Base-by-base conservation (phyloP, 2,113 vertebrate genomes). In the Hucho hucho region DNA sequence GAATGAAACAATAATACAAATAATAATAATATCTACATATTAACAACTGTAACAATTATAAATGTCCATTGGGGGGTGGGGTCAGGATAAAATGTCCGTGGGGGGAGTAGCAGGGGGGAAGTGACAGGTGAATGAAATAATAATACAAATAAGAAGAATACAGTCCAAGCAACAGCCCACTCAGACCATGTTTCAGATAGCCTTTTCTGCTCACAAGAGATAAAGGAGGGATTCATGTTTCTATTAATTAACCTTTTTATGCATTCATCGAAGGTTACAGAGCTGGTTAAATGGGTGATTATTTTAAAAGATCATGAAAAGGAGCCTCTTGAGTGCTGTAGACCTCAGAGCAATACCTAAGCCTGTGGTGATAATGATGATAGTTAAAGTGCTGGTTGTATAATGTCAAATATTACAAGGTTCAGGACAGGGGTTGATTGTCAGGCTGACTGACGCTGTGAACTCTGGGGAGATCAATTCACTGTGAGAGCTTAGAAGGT, bases 361-460 rank as follows among this genome's bases (percentile, higher is more conserved):
- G 37, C 53, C 53, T 20, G 4, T 81, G 75, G 49, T 53, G 13
- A 53, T 18, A 53, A 53, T 53, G 49, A 18, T 53, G 12, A 81
- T 64, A 80, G 78, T 77, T 49, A 63, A 3, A 12, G 83, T 79
- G 83, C 75, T 81, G 81, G 79, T 70, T 73, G 59, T 69, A 76
- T 78, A 76, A 56, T 79, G 76, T 83, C 78, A 87, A 86, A 79
- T 64, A 49, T 83, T 72, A 68, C 72, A 70, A 75, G 65, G 82
- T 82, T 56, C 59, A 77, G 24, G 11, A 70, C 64, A 75, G 24
- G 11, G 74, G 37, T 64, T 82, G 79, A 84, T 82, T 83, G 81
- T 80, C 83, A 80, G 65, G 77, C 73, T 64, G 69, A 69, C 71
- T 64, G 67, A 69, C 70, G 77, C 77, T 43, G 0, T 76, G 77